phyloP scores from a whole-genome alignment of 2,888 invertebrate genomes.

The Bugulina stolonifera region DNA sequence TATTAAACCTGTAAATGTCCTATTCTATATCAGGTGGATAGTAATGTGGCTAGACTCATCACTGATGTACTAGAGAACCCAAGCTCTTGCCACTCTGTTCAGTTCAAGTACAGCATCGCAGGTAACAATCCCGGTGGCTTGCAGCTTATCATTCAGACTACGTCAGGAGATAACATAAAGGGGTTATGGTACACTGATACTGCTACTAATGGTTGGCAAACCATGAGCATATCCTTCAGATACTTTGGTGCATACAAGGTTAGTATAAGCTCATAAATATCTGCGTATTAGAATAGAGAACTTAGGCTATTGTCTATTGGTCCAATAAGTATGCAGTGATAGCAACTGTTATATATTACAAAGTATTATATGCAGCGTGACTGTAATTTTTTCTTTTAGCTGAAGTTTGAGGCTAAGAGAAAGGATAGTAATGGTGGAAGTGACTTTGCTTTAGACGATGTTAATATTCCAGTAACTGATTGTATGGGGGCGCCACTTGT shows the following conservation, averaged over 20 bases:
- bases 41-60: neutral
- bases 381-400: too few species aligned
- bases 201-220: constrained; percentile 15
- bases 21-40: neutral
- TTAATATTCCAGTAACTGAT: neutral
- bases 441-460: constrained; percentile 21
- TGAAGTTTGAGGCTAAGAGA: constrained; percentile 22
- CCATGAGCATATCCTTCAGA: neutral
- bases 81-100: constrained; percentile 6
- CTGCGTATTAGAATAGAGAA: too few species aligned
- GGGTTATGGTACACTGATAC: constrained; percentile 3
- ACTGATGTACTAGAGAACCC: constrained; percentile 14
- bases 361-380: too few species aligned
- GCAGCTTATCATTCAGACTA: neutral
- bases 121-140: constrained; percentile 4
- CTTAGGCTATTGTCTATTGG: too few species aligned
- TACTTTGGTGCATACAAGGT: neutral
- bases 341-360: too few species aligned
- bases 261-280: too few species aligned
- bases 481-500: constrained; percentile 2
- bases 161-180: neutral
- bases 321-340: too few species aligned
- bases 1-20: too few species aligned
- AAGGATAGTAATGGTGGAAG: neutral
- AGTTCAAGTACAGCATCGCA: constrained; percentile 17